Conservation (phyloP, 2,888 invertebrate genomes). For the Tenthredo mesomela region DNA sequence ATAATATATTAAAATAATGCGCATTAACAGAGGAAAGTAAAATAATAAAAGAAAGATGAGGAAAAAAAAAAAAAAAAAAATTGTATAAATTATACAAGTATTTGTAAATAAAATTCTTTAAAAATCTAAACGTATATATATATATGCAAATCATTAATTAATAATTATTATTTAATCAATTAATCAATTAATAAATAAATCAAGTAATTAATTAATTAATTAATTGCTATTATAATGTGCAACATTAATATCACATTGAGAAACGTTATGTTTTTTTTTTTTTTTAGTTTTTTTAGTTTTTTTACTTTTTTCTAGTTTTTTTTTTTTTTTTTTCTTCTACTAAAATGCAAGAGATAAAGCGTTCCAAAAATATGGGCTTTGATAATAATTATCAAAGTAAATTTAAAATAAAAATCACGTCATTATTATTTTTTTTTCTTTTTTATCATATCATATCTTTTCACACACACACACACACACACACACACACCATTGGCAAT, state of each 20-base stretch:
- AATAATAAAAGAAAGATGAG: too few species aligned
- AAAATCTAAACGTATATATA: constrained; percentile 26
- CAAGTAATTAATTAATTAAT: constrained; percentile 29
- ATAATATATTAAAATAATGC: background rate
- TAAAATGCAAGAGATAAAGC: constrained; percentile 54
- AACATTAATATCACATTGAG: constrained; percentile 55
- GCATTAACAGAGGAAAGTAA: background rate
- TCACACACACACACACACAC: too few species aligned
- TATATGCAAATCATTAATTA: constrained; percentile 7
- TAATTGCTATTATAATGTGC: constrained; percentile 49
- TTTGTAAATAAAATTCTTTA: constrained; percentile 33
- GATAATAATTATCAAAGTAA: constrained; percentile 50
- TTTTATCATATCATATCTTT: background rate
- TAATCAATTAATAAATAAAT: constrained; percentile 23
- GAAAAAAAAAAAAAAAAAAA: background rate
- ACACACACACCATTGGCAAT: constrained; percentile 17
- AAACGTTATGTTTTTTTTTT: constrained; percentile 27
- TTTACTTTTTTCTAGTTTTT: background rate
- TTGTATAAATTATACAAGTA: constrained; percentile 27
- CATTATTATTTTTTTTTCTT: background rate
- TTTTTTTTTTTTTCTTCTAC: constrained; percentile 1
- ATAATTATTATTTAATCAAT: constrained; percentile 22
- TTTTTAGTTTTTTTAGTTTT: too few species aligned
- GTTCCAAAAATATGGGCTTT: constrained; percentile 55
- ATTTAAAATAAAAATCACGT: constrained; percentile 42